Conservation (phyloP, 2,888 invertebrate species). For the Hoplodrina ambigua region DNA sequence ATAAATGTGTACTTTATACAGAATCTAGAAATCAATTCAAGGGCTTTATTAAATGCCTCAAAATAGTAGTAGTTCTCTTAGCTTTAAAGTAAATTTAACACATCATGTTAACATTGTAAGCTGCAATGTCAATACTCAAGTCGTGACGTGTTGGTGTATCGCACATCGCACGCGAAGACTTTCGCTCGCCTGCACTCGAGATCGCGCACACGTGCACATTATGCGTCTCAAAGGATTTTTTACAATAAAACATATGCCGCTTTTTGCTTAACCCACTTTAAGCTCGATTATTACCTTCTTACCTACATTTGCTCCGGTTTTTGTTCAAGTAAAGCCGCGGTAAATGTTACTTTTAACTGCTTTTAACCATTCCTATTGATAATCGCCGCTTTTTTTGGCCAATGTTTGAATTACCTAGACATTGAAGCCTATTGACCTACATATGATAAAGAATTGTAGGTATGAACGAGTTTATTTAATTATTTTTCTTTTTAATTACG, state of each 20-base stretch:
- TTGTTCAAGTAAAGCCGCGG: conserved; percentile 78
- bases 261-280: conserved; percentile 90
- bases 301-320: conserved; percentile 89
- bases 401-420: conserved; percentile 8
- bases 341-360: conserved; percentile 62
- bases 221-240: conserved; percentile 86
- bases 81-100: neutral
- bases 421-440: conserved; percentile 45
- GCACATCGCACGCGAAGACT: conserved; percentile 75
- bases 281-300: conserved; percentile 90
- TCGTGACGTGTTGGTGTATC: conserved; percentile 58
- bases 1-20: neutral
- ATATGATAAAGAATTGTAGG: conserved; percentile 21
- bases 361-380: conserved; percentile 59
- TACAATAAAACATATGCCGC: conserved; percentile 89
- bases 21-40: neutral
- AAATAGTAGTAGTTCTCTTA: neutral
- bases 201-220: conserved; percentile 87
- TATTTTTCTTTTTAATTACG: neutral
- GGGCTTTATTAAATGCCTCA: neutral
- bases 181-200: conserved; percentile 79
- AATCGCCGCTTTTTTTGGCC: conserved; percentile 39
- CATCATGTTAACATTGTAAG: conserved; percentile 6
- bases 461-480: neutral
- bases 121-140: conserved; percentile 38